phyloP scores from a whole-genome alignment of 2,113 vertebrate genomes.

The Nannobrachium achirus region DNA sequence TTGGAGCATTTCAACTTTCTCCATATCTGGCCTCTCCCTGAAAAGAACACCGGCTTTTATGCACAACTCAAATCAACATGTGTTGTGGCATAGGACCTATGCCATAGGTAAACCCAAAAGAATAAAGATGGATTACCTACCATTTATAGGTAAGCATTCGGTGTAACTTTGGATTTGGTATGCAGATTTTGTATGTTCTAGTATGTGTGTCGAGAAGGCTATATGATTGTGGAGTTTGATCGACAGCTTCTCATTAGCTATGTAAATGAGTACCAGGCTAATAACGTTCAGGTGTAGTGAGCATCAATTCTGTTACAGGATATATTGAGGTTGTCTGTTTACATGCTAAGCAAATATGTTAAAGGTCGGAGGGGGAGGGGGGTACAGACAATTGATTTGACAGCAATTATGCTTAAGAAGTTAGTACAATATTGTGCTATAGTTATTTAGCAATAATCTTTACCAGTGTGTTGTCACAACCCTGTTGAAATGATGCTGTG shows the following conservation, averaged over 20 bases:
- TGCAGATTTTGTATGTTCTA: too few species aligned
- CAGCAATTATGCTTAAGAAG: background rate
- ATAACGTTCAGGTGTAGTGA: conserved; percentile 11
- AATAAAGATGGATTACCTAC: conserved; percentile 73
- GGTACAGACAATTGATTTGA: background rate
- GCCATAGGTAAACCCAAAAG: conserved; percentile 27
- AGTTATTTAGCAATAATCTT: background rate
- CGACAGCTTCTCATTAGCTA: conserved; percentile 67
- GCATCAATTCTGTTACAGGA: conserved; percentile 33
- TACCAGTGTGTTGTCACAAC: background rate
- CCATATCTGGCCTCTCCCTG: conserved; percentile 21
- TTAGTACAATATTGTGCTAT: too few species aligned
- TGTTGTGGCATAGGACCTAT: too few species aligned
- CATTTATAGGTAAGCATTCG: conserved; percentile 68
- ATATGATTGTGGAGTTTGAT: conserved; percentile 46
- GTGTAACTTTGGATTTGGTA: background rate
- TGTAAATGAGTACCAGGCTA: conserved; percentile 59
- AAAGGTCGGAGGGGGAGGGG: background rate
- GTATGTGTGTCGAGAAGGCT: too few species aligned
- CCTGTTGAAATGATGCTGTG: background rate
- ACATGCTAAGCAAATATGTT: background rate
- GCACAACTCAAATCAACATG: conserved; percentile 28
- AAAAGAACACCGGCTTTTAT: conserved; percentile 20
- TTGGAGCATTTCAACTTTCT: conserved; percentile 51
- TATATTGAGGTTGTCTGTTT: conserved; percentile 1